Base-by-base conservation (phyloP, 2,113 vertebrate species). In the Megaptera novaeangliae region DNA sequence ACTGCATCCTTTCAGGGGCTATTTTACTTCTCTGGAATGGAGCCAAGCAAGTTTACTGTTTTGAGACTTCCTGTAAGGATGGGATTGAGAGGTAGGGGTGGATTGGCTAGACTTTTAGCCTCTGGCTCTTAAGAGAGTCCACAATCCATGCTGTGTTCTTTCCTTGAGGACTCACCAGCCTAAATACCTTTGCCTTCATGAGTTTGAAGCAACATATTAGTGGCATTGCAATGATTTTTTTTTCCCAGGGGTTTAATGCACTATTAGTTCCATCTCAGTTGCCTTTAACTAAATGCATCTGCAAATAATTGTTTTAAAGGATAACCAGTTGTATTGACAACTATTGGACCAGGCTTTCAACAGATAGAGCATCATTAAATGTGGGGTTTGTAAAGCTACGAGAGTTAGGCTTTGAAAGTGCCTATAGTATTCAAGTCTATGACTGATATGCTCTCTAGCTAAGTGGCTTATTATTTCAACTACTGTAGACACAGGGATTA, bases 311-410 rank as follows among this genome's bases (percentile, higher is more conserved):
- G 64, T 98, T 98, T 96, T 98, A 97, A 97, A 11, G 6, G 86
- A 71, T 93, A 90, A 21, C 6, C 87, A 78, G 80, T 95, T 98
- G 92, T 97, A 98, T 97, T 98, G 96, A 97, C 74, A 96, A 92
- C 63, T 86, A 90, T 34, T 95, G 84, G 80, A 82, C 96, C 97
- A 98, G 72, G 41, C 63, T 96, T 98, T 97, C 82, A 94, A 8
- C 92, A 94, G 61, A 20, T 75, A 96, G 29, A 21, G 20, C 0
- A 9, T 64, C 55, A 88, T 97, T 98, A 96, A 95, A 94, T 95
- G 96, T 41, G 2, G 83, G 20, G 29, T 90, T 97, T 90, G 6
- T 31, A 88, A 94, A 93, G 34, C 77, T 90, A 20, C 74, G 2
- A 25, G 84, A 41, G 2, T 69, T 97, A 92, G 68, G 82, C 92